phyloP scores from a whole-genome alignment of 37 sponge, comb jelly and placozoan species.

The Oscarella lobularis region DNA sequence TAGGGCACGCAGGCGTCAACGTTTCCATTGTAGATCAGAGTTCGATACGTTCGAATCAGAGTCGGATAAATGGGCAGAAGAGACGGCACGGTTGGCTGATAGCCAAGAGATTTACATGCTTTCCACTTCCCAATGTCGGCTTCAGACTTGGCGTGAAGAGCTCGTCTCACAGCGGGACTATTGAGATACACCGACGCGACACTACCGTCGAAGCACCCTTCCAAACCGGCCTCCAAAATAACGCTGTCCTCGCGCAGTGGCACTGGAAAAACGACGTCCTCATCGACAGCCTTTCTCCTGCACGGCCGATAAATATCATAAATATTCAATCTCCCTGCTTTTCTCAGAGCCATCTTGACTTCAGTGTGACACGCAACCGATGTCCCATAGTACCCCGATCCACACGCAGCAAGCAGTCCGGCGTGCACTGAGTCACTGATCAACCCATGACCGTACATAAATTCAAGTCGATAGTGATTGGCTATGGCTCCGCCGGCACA shows the following conservation, averaged over 20 bases:
- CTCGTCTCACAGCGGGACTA: conserved; percentile 5
- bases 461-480: not conserved
- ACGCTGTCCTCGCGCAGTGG: not conserved
- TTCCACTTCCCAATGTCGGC: not conserved
- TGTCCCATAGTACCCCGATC: not conserved
- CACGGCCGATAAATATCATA: conserved; percentile 14
- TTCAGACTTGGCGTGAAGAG: conserved; percentile 6
- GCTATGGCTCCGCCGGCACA: not conserved
- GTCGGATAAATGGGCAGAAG: not conserved
- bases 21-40: conserved; percentile 35
- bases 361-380: not conserved
- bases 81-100: not conserved
- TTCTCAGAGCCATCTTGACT: not conserved
- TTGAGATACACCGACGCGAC: not conserved
- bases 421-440: not conserved
- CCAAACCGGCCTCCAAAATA: not conserved
- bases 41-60: conserved; percentile 4
- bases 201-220: not conserved
- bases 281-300: not conserved
- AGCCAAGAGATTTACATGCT: not conserved
- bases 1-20: conserved; percentile 28
- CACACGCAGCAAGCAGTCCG: not conserved
- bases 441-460: not conserved
- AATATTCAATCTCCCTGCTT: conserved; percentile 8
- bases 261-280: not conserved